Percentiles rank a stretch among this genome's conserved stretches.
Evolutionary conservation across 2,888 invertebrate species (phyloP).

Genomic region (Halictus quadricinctus): DNA sequence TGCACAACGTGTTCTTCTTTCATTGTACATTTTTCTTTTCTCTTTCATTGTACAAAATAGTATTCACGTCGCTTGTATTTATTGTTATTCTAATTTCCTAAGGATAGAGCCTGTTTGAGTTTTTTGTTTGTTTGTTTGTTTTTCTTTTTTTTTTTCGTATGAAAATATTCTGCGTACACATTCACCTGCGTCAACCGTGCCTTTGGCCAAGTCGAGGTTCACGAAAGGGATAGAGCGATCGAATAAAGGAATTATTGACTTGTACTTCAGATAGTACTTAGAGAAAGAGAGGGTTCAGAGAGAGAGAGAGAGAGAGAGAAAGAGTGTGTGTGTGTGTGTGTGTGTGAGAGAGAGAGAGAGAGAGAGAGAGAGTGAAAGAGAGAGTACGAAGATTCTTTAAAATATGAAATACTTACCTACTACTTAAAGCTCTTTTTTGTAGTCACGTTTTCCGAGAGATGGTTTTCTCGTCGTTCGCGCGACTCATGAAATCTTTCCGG

Average conservation of each 20-base stretch:
- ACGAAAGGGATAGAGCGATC: slow-evolving; percentile 51
- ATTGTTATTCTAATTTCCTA: slow-evolving; percentile 68
- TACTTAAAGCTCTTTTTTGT: slow-evolving; percentile 48
- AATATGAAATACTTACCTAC: slow-evolving; percentile 38
- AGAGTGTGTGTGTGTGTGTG: no score
- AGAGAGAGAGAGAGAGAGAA: no score
- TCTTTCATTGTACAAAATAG: slow-evolving; percentile 64
- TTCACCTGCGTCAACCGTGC: slow-evolving; percentile 77
- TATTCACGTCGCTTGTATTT: slow-evolving; percentile 73
- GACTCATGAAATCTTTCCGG: slow-evolving; percentile 47
- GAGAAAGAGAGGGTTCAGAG: slow-evolving; percentile 29
- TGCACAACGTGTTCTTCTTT: slow-evolving; percentile 46
- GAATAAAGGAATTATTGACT: slow-evolving; percentile 63
- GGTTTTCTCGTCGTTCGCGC: slow-evolving; percentile 19
- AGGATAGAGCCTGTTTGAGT: slow-evolving; percentile 57
- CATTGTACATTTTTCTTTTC: slow-evolving; percentile 74
- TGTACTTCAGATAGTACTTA: slow-evolving; percentile 60
- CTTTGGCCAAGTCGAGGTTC: slow-evolving; percentile 76
- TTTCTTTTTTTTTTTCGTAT: slow-evolving; percentile 60
- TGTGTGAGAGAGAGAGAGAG: no score
- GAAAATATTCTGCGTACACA: slow-evolving; percentile 72
- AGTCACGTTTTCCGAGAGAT: slow-evolving; percentile 20
- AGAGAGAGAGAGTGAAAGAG: no score
- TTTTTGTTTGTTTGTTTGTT: slow-evolving; percentile 43
- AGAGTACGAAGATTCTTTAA: slow-evolving; percentile 28